Base-by-base conservation (phyloP, 2,797 vertebrate species). In the Arctocebus calabarensis region DNA sequence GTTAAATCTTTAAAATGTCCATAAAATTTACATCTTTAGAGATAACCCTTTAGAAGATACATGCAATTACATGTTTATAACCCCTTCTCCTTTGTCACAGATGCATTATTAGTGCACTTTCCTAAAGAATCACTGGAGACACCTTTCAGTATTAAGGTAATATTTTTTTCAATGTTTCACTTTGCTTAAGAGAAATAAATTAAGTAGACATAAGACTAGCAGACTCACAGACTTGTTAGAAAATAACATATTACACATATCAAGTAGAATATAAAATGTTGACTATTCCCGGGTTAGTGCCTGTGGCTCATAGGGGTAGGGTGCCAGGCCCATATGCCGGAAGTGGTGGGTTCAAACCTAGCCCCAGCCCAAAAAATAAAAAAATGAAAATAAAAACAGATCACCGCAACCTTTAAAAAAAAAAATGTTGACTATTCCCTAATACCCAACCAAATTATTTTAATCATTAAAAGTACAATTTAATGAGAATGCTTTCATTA, bases 101-200 rank as follows among this genome's bases (percentile, higher is more conserved):
- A 59, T 25, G 14, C 10, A 91, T 29, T 32, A 29, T 57, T 27
- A 61, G 64, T 19, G 8, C 7, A 79, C 1, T 93, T 71, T 59
- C 77, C 71, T 7, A 61, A 66, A 34, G 4, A 84, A 29, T 52
- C 68, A 62, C 25, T 77, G 43, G n/a, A 5, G 2, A 73, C 4
- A 32, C 1, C 14, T 62, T 73, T 85, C 23, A 68, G 66, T 59
- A 71, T 6, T 94, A 17, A 92, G 55, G 37, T 48, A 73, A 55
- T 68, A 64, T 64, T 84, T 92, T 92, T 92, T 93, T 89, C 3
- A 91, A 12, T 70, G 43, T 61, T 85, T 83, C 85, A 43, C 8
- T 83, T 95, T 40, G 82, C 85, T 95, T 84, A 88, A 88, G 43
- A 77, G 17, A 6, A 68, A 1, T 79, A 64, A 82, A n/a, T 82